Evolutionary conservation across 2,797 vertebrate genomes (phyloP), one percentile per base, ranked within the genome.

Genomic region (Myoxocephalus aenaeus): DNA sequence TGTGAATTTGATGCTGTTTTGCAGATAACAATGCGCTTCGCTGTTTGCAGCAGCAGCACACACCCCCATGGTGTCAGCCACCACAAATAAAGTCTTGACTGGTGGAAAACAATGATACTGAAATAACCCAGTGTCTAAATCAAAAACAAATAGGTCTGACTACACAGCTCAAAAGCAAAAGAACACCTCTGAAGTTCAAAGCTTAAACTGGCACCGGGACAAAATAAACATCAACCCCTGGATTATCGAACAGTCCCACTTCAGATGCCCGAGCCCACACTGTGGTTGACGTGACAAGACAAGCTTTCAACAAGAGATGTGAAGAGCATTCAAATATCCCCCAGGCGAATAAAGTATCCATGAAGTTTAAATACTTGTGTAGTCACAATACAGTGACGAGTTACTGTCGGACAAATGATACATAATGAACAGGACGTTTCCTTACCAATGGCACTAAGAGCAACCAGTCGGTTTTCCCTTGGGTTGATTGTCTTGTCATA

Each of bases 401-500:
- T 22, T 29, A 20, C 9, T 27, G 50, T 0, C 13, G 7, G 25
- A 57, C 0, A 32, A 27, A 48, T 15, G 27, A 53, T n/a, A 56
- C 14, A 34, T 17, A 22, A 58, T 29, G 8, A 56, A 36, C 15
- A 8, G 38, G 42, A 1, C 0, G 54, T 62, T 61, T 75, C 17
- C 62, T 89, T 95, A 99, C 98, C 98, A 79, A 95, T 85, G 56
- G 98, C 96, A 79, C 96, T 96, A 74, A 99, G 80, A 7, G 97
- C 95, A 58, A 99, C 97, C 58, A 98, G 86, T 54, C 69, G 79
- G 79, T 99, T 99, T 93, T 99, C 97, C 64, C 98, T 94, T 0
- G 98, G 97, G 86, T 96, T 96, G 74, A 99, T 99, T 88, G 62
- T 74, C 73, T 86, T 88, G 92, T 99, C 97, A 1, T 98, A 99